Evolutionary conservation across 2,888 invertebrate species (phyloP).

Genomic region (Aromia moschata): DNA sequence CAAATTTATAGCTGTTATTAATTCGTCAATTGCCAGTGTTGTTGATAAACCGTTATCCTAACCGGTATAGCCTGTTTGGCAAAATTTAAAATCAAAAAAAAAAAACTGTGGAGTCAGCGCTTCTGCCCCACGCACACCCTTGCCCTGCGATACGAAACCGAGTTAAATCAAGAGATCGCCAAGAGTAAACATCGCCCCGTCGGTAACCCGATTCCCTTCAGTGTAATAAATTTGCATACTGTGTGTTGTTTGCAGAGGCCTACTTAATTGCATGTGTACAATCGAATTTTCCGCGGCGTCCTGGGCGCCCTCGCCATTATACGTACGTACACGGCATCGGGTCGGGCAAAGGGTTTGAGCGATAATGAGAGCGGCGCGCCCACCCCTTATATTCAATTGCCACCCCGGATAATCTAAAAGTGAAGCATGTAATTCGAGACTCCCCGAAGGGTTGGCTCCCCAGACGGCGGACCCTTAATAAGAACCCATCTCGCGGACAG

Average conservation of each 20-base stretch:
- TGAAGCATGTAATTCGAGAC: conserved; percentile 53
- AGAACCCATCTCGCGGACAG: conserved; percentile 28
- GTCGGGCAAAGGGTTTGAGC: conserved; percentile 37
- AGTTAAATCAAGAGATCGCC: conserved; percentile 29
- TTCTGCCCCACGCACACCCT: too few relatives aligned
- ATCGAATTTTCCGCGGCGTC: conserved; percentile 39
- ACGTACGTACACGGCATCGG: too few relatives aligned
- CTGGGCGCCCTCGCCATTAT: conserved; percentile 39
- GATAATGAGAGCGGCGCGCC: conserved; percentile 38
- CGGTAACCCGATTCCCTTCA: conserved; percentile 36
- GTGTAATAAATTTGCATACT: conserved; percentile 46
- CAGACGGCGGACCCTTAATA: conserved; percentile 47
- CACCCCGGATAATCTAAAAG: conserved; percentile 54
- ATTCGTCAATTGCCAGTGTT: too few relatives aligned
- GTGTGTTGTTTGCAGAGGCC: conserved; percentile 43
- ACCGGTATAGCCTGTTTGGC: too few relatives aligned
- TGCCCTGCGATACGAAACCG: conserved; percentile 17
- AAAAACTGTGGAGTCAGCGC: too few relatives aligned
- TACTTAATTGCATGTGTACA: conserved; percentile 45
- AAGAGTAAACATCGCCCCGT: conserved; percentile 26
- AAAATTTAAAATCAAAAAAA: too few relatives aligned
- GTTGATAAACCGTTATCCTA: too few relatives aligned
- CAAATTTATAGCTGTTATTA: too few relatives aligned
- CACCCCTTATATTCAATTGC: conserved; percentile 48
- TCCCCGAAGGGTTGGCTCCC: conserved; percentile 47